A percentile compares a stretch with the other conserved stretches of the same genome.
phyloP scores from a whole-genome alignment of 2,113 vertebrate genomes.

The Microcebus ravelobensis region DNA sequence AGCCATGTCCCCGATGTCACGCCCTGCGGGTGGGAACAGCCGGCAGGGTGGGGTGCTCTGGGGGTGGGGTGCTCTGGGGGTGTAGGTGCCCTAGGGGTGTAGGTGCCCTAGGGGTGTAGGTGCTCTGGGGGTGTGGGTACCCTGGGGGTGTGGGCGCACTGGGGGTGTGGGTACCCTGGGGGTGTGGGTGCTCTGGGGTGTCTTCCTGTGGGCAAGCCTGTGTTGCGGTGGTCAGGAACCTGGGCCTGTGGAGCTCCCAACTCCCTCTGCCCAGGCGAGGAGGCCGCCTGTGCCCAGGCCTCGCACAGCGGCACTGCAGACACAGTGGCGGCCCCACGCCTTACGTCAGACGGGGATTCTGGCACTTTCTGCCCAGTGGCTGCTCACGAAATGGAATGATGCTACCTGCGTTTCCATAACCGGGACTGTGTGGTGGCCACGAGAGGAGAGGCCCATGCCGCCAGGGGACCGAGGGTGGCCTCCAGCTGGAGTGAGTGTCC shows the following conservation, averaged over 20 bases:
- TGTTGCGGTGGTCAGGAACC: background rate
- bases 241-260: background rate
- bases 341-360: background rate
- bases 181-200: too few species aligned
- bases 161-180: too few species aligned
- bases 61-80: too few species aligned
- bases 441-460: background rate
- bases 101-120: too few species aligned
- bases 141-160: too few species aligned
- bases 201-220: background rate
- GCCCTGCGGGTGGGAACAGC: background rate
- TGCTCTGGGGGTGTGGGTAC: too few species aligned
- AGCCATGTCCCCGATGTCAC: too few species aligned
- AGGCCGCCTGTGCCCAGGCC: background rate
- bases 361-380: background rate
- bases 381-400: background rate
- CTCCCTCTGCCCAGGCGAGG: background rate
- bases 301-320: background rate
- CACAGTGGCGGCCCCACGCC: background rate
- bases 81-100: too few species aligned
- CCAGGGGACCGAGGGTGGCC: background rate
- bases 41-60: background rate
- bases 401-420: background rate
- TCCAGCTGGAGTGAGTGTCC: background rate
- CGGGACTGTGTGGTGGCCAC: too few species aligned